These are phyloP conservation scores for Ariopsis seemanni DNA, from an alignment of 2,113 vertebrate genomes.

Conservation along the genomic window DNA sequence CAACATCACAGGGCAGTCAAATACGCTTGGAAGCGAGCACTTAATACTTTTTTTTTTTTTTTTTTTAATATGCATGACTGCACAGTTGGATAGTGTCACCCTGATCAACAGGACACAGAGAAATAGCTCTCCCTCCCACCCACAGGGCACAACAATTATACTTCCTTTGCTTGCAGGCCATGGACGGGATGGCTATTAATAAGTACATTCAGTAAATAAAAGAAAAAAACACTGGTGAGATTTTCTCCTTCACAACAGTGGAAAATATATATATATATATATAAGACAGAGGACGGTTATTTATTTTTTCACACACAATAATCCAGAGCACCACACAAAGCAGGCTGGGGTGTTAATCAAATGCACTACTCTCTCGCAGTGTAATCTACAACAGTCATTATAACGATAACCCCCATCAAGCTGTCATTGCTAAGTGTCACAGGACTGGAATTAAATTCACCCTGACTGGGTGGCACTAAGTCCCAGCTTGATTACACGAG, in stretches of 20 bases:
- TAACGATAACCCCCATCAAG: constrained; percentile 39
- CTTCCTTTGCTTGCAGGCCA: neutral
- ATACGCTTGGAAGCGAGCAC: neutral
- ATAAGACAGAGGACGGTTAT: neutral
- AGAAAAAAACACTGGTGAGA: neutral
- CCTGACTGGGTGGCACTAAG: constrained; percentile 44
- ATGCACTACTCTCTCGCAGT: constrained; percentile 16
- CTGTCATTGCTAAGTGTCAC: constrained; percentile 37
- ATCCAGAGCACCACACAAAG: neutral
- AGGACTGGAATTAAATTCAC: constrained; percentile 46
- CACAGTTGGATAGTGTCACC: constrained; percentile 8
- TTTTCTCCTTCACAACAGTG: neutral
- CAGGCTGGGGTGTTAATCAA: constrained; percentile 41
- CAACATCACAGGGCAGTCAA: constrained; percentile 18
- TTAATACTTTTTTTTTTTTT: neutral
- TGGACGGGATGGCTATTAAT: neutral
- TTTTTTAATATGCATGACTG: constrained; percentile 13
- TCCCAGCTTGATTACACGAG: constrained; percentile 45
- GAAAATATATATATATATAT: neutral
- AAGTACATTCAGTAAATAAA: neutral
- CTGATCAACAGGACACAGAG: constrained; percentile 8
- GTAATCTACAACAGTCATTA: constrained; percentile 46
- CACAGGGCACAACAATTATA: neutral
- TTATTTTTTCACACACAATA: neutral
- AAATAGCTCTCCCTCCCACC: neutral